A percentile compares a stretch with the other conserved stretches of the same genome.
These are phyloP conservation scores for Lepidothrix coronata DNA, from an alignment of 2,113 vertebrate genomes.

Conservation along the genomic window DNA sequence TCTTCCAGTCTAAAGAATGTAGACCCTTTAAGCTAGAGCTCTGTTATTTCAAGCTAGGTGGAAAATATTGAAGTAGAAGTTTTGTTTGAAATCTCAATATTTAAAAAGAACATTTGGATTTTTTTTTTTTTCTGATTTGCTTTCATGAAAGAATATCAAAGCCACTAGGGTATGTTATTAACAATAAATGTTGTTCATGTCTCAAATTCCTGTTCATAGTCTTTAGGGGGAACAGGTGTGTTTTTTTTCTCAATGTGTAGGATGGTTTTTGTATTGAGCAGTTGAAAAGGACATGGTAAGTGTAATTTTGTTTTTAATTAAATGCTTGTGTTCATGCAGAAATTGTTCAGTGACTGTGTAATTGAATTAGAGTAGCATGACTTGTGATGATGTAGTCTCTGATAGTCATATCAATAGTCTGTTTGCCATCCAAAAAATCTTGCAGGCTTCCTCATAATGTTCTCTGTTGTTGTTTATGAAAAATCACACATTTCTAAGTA, in stretches of 20 bases:
- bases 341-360: neutral
- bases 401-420: neutral
- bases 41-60: neutral
- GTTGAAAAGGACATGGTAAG: neutral
- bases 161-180: neutral
- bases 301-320: neutral
- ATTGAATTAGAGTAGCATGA: neutral
- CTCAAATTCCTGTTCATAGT: neutral
- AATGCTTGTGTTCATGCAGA: neutral
- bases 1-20: neutral
- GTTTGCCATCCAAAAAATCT: neutral
- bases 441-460: neutral
- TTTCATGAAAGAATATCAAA: neutral
- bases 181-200: neutral
- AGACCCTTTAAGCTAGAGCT: neutral
- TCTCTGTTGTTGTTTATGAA: neutral
- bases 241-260: neutral
- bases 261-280: neutral
- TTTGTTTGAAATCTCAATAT: neutral
- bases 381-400: neutral
- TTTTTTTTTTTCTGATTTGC: neutral
- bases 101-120: neutral
- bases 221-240: neutral
- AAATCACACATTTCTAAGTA: neutral
- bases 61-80: neutral